Conservation (phyloP, 2,888 invertebrate species). For the Ischnura elegans region DNA sequence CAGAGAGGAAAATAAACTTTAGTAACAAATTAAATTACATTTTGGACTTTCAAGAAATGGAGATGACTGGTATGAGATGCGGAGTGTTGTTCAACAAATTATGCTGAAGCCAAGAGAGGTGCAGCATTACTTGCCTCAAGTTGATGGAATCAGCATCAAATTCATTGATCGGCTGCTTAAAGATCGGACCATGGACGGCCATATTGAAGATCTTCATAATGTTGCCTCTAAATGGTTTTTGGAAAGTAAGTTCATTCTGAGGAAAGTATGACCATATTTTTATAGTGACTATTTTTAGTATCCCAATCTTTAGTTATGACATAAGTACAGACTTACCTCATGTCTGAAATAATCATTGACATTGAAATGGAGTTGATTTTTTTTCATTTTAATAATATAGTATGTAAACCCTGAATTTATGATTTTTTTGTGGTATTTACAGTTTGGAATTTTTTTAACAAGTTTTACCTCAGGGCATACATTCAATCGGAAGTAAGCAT, state of each 20-base stretch:
- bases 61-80: constrained; percentile 79
- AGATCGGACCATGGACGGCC: constrained; percentile 72
- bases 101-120: constrained; percentile 79
- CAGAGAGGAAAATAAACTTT: no score
- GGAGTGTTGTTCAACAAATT: constrained; percentile 78
- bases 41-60: constrained; percentile 77
- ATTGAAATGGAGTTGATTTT: no score
- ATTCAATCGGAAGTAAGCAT: no score
- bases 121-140: constrained; percentile 76
- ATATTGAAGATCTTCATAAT: constrained; percentile 74
- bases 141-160: constrained; percentile 76
- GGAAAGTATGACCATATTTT: not conserved
- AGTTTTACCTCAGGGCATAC: no score
- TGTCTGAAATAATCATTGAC: no score
- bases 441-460: no score
- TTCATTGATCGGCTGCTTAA: constrained; percentile 76
- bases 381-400: no score
- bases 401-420: no score
- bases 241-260: constrained; percentile 76
- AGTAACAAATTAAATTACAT: not conserved
- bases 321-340: no score
- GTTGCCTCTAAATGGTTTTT: constrained; percentile 77
- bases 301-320: no score
- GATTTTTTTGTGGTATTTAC: no score
- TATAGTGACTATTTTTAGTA: no score